Evolutionary conservation across 2,797 vertebrate species (phyloP).

Genomic region (Rhabdomys pumilio): DNA sequence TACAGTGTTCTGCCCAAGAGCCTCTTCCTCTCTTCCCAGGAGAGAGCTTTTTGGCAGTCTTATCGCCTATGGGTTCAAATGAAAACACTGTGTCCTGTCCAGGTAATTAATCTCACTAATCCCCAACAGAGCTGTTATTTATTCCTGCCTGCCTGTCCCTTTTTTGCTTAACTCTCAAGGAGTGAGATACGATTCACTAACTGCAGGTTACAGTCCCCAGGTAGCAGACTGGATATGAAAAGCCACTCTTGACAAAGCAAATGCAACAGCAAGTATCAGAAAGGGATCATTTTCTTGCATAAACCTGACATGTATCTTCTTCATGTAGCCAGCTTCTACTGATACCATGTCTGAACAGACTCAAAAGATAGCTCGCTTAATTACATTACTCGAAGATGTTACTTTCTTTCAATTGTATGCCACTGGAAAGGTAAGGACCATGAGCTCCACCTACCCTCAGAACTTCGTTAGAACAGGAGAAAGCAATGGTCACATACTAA

Average conservation of each 20-base stretch:
- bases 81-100: not conserved
- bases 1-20: not conserved
- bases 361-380: not conserved
- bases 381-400: not conserved
- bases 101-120: constrained; percentile 29
- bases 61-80: not conserved
- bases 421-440: not conserved
- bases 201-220: not conserved
- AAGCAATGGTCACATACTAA: not conserved
- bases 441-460: not conserved
- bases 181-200: not conserved
- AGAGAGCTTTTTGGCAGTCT: not conserved
- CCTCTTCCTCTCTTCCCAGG: not conserved
- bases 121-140: not conserved
- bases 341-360: not conserved
- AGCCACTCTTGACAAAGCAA: not conserved
- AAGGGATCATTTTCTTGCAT: not conserved
- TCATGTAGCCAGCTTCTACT: not conserved
- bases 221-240: not conserved
- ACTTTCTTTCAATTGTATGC: not conserved
- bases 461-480: constrained; percentile 1
- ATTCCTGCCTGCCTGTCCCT: not conserved
- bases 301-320: not conserved
- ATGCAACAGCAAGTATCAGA: not conserved
- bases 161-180: not conserved